These are phyloP conservation scores for Monomorium pharaonis DNA, from an alignment of 1,140 invertebrate species.

Conservation along the genomic window DNA sequence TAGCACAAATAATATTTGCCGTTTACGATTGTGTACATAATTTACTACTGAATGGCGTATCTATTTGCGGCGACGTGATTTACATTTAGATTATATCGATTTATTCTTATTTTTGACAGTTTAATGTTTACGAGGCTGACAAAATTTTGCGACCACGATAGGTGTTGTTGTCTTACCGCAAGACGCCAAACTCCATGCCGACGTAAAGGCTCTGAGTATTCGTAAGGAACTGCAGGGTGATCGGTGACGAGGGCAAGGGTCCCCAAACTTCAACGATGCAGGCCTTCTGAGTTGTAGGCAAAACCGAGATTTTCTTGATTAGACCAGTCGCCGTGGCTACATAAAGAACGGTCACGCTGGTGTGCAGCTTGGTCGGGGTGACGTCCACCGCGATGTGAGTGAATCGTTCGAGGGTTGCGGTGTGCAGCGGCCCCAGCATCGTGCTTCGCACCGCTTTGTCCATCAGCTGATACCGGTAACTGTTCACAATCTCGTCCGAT, in stretches of 20 bases:
- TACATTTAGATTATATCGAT: background rate
- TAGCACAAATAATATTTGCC: background rate
- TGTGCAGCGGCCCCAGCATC: constrained; percentile 89
- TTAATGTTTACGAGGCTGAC: background rate
- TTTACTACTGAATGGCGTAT: background rate
- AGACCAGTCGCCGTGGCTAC: constrained; percentile 91
- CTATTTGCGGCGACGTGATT: background rate
- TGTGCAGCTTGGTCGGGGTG: constrained; percentile 88
- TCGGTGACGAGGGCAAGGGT: constrained; percentile 88
- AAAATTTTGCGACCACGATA: background rate
- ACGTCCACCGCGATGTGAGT: constrained; percentile 93
- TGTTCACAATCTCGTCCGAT: constrained; percentile 86
- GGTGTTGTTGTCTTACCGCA: constrained; percentile 80
- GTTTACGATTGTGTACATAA: background rate
- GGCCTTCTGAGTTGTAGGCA: constrained; percentile 89
- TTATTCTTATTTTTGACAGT: background rate
- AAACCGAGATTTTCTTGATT: constrained; percentile 92
- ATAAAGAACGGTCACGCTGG: constrained; percentile 90
- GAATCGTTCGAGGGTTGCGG: constrained; percentile 89
- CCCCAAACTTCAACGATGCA: constrained; percentile 95
- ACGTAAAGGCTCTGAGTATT: constrained; percentile 93
- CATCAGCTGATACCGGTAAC: constrained; percentile 94
- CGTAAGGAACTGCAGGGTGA: constrained; percentile 92
- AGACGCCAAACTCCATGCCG: constrained; percentile 89
- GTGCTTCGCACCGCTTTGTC: constrained; percentile 92